These are phyloP conservation scores for Hirtodrosophila duncani DNA, from an alignment of 2,888 invertebrate species.

Conservation along the genomic window DNA sequence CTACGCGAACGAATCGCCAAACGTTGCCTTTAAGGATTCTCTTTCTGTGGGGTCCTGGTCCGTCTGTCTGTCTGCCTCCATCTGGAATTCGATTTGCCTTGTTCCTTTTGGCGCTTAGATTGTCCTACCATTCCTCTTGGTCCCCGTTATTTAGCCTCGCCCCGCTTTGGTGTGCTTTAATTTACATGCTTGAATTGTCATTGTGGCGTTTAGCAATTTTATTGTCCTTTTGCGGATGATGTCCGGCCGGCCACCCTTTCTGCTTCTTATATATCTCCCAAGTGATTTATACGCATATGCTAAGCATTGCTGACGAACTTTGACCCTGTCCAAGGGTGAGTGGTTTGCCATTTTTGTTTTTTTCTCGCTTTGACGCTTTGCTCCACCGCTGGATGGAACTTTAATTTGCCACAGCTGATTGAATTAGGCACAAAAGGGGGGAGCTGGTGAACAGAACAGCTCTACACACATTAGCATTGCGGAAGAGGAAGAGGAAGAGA, in stretches of 20 bases:
- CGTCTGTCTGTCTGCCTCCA: neutral
- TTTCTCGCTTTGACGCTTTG: constrained; percentile 45
- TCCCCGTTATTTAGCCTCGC: constrained; percentile 11
- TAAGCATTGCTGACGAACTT: constrained; percentile 44
- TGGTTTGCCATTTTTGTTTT: constrained; percentile 37
- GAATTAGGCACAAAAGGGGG: constrained; percentile 51
- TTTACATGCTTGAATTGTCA: constrained; percentile 74
- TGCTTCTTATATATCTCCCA: neutral
- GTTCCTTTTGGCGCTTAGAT: constrained; percentile 27
- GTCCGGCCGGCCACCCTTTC: constrained; percentile 2
- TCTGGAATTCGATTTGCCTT: neutral
- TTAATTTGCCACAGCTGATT: constrained; percentile 71
- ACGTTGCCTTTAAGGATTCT: constrained; percentile 3
- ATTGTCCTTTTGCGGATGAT: constrained; percentile 63
- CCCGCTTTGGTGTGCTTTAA: constrained; percentile 48
- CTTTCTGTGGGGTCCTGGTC: constrained; percentile 8
- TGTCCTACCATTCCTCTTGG: constrained; percentile 16
- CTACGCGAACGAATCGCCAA: too few species aligned
- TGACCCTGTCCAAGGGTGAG: constrained; percentile 57
- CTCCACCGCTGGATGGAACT: constrained; percentile 50
- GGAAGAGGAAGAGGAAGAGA: neutral
- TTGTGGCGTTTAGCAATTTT: constrained; percentile 72
- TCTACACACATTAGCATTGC: too few species aligned
- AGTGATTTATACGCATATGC: constrained; percentile 73
- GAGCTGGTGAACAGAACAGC: too few species aligned